Percentiles rank a stretch among this genome's conserved stretches.
These are phyloP conservation scores for Corydoras maculifer DNA, from an alignment of 2,113 vertebrate species.

Conservation along the genomic window DNA sequence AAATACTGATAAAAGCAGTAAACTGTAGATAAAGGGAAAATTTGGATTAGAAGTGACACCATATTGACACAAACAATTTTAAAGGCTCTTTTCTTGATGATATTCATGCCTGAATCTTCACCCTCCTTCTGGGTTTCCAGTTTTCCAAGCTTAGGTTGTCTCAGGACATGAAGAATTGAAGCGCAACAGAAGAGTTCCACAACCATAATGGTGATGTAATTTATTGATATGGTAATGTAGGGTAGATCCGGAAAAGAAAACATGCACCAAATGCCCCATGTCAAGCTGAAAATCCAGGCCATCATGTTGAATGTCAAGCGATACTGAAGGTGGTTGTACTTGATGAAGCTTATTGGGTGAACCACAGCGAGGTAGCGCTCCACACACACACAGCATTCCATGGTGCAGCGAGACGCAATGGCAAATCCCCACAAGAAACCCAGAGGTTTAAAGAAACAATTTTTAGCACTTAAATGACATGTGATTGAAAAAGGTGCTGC, in stretches of 20 bases:
- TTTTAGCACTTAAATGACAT: too few relatives aligned
- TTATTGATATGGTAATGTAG: background rate
- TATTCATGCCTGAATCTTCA: background rate
- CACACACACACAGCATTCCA: background rate
- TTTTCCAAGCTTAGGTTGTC: background rate
- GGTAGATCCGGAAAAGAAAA: background rate
- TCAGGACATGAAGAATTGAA: background rate
- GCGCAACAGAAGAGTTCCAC: background rate
- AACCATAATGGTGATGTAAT: background rate
- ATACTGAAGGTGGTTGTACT: constrained; percentile 11
- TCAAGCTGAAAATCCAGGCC: background rate
- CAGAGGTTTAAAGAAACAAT: background rate
- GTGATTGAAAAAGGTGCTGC: too few relatives aligned
- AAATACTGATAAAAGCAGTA: background rate
- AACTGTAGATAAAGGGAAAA: background rate
- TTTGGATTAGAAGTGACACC: background rate
- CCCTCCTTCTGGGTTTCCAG: background rate
- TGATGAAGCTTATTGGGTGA: background rate
- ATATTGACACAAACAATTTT: background rate
- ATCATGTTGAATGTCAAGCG: background rate
- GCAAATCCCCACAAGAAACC: background rate
- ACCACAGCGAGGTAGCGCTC: background rate
- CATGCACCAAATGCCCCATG: background rate
- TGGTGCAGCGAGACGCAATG: background rate
- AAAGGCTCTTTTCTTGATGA: background rate